These are phyloP conservation scores for Mellivora capensis DNA, from an alignment of 2,113 vertebrate species.

Conservation along the genomic window DNA sequence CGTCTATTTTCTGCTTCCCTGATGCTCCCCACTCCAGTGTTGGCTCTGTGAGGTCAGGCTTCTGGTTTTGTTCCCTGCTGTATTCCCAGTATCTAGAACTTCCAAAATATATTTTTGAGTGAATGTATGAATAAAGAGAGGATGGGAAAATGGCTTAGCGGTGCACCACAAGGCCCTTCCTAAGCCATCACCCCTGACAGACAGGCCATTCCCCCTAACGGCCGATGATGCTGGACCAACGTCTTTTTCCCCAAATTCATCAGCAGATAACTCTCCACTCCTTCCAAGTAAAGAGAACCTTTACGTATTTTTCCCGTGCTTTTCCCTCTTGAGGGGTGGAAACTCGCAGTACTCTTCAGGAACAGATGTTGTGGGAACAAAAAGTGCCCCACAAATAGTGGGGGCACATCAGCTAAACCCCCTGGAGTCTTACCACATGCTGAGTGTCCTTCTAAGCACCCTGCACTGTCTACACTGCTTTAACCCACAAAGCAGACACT, in stretches of 20 bases:
- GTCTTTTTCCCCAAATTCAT: not conserved
- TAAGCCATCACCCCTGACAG: not conserved
- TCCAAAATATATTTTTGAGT: not conserved
- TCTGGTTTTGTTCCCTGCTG: not conserved
- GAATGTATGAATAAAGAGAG: not conserved
- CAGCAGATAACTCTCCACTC: not conserved
- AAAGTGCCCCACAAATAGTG: not conserved
- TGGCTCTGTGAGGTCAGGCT: not conserved
- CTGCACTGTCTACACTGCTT: not conserved
- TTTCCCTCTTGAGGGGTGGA: not conserved
- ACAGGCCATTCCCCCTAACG: too few species aligned
- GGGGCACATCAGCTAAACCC: too few species aligned
- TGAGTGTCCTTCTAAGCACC: not conserved
- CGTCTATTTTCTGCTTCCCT: not conserved
- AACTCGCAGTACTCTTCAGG: not conserved
- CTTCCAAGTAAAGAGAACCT: not conserved
- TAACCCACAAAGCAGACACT: not conserved
- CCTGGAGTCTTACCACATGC: not conserved
- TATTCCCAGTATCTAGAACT: not conserved
- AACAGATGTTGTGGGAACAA: not conserved
- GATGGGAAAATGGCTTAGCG: not conserved
- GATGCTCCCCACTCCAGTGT: too few species aligned
- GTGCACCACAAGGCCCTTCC: not conserved
- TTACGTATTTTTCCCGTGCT: not conserved
- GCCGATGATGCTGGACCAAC: not conserved